Base-by-base conservation (phyloP, 2,888 invertebrate species). In the Harmothoe impar region DNA sequence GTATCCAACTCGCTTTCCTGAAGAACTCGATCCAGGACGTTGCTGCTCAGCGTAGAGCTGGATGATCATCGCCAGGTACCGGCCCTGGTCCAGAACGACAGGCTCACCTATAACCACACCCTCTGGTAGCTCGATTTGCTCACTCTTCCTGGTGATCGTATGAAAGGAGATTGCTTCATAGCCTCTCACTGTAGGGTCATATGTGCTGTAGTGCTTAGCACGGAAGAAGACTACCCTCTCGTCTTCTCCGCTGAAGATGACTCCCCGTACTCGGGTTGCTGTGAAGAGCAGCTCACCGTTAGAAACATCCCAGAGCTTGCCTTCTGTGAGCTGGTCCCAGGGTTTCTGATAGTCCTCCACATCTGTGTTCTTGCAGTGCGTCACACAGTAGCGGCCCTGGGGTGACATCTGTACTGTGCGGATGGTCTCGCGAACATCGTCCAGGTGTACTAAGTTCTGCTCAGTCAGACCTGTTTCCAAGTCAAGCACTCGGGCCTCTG, bases 401-500 rank as follows among this genome's bases (percentile, higher is more conserved):
- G 93, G 93, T 15, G 94, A 95, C 31, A 95, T 91, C 0, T 91
- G 51, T 0, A 94, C 91, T 25, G 52, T 91, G 0, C 91, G 86
- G 7, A 94, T 89, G 7, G 91, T 86, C 68, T 93, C 92, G 0
- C 92, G 91, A 7, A 92, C 62, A n/a, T 94, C 92, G 3, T 93
- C 91, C 33, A 92, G 93, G 68, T 95, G 94, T 33, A 93, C 93
- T n/a, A 95, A 85, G 0, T 93, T 93, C 33, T 92, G 93, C 1
- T 92, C 86, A 1, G 86, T 62, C 51, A 93, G 91, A 12, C 94
- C 94, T 15, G 92, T 93, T 10, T 56, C 89, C 23, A 93, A 51
- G 90, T 94, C 93, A 7, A 94, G 89, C 1, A 95, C 90, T 89
- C 94, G 94, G n/a, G 94, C 94, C 68, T 95, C 95, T 0, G 94